A percentile compares a stretch with the other conserved stretches of the same genome.
These are phyloP conservation scores for Odontamblyopus lacepedii DNA, from an alignment of 2,797 vertebrate species.

Conservation along the genomic window DNA sequence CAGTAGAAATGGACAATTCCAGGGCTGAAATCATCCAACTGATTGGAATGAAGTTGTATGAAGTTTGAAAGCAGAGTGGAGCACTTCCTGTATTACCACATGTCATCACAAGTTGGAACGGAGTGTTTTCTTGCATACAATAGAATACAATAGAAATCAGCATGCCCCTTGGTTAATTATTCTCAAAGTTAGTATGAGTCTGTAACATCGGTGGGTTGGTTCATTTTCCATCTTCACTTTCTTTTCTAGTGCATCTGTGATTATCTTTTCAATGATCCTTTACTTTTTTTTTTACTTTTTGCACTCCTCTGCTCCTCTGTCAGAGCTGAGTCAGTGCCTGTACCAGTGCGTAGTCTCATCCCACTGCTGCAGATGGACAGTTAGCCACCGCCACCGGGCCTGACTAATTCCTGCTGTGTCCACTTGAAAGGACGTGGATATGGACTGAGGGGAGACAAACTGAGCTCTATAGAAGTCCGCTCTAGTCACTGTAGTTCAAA, in stretches of 20 bases:
- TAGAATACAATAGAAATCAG: no score
- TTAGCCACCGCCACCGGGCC: constrained; percentile 46
- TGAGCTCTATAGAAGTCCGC: neutral
- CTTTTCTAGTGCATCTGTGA: no score
- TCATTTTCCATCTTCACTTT: neutral
- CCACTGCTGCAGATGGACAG: constrained; percentile 58
- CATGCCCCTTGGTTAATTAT: neutral
- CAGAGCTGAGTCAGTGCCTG: constrained; percentile 19
- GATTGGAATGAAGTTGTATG: no score
- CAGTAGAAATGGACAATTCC: no score
- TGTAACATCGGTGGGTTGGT: neutral
- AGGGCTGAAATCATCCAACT: no score
- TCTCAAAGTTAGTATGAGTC: neutral
- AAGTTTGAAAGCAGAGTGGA: no score
- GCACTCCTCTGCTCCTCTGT: neutral
- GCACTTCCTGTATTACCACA: no score
- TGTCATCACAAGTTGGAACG: no score
- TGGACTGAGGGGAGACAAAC: constrained; percentile 33
- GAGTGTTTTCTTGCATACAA: no score
- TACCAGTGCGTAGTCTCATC: constrained; percentile 34
- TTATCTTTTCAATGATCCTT: no score
- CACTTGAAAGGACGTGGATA: constrained; percentile 48
- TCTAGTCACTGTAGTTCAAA: neutral
- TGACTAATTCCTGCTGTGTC: constrained; percentile 59
- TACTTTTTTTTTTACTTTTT: neutral